phyloP scores from a whole-genome alignment of 2,113 vertebrate genomes.

The Carlito syrichta region DNA sequence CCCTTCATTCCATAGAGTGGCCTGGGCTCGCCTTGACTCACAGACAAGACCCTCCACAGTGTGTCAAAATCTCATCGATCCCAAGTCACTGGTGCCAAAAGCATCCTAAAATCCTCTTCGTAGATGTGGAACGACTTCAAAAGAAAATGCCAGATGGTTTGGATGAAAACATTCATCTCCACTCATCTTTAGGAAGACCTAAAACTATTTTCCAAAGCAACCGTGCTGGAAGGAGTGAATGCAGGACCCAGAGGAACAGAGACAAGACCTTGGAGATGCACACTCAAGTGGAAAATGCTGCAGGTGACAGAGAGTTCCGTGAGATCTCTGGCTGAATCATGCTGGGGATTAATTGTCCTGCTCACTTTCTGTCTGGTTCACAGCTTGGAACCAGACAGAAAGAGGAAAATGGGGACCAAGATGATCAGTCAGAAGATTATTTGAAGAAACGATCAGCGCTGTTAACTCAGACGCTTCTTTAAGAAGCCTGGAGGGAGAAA shows the following conservation, averaged over 20 bases:
- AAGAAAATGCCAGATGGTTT: not conserved
- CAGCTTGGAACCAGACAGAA: not conserved
- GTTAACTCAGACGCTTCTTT: not conserved
- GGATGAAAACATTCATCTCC: not conserved
- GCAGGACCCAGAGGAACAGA: not conserved
- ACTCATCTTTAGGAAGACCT: not conserved
- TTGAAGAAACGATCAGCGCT: not conserved
- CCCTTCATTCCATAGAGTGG: not conserved
- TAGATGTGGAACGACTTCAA: not conserved
- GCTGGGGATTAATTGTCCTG: not conserved
- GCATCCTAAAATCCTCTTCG: not conserved
- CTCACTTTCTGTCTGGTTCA: rapidly evolving
- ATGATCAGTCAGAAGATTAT: rapidly evolving
- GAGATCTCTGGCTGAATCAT: not conserved
- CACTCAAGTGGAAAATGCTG: not conserved
- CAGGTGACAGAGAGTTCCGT: not conserved
- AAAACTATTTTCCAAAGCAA: not conserved
- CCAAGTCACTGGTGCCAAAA: not conserved
- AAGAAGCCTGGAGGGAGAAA: not conserved
- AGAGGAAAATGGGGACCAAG: not conserved
- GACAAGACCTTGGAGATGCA: not conserved
- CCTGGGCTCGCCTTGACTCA: not conserved
- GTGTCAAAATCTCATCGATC: not conserved
- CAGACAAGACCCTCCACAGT: not conserved
- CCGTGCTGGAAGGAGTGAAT: too few species aligned